A percentile compares a stretch with the other conserved stretches of the same genome.
Conservation (phyloP, 2,113 vertebrate species). For the Microtus montanus region DNA sequence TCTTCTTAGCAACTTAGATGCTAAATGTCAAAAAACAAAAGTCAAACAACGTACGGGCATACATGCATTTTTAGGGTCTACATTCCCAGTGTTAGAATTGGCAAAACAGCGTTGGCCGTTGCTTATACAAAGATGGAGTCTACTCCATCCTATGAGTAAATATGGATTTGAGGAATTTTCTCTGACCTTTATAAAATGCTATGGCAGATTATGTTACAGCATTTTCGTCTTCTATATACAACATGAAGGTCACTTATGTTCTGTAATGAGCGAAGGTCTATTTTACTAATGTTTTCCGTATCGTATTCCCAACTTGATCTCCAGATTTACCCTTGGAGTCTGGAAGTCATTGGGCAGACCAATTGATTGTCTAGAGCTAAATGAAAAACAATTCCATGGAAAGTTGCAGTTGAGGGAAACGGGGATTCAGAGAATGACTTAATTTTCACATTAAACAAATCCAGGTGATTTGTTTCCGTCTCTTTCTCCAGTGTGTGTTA, state of each 20-base stretch:
- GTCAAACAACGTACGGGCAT: not conserved
- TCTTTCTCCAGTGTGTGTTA: not conserved
- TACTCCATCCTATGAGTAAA: conserved; percentile 58
- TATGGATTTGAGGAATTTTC: conserved; percentile 63
- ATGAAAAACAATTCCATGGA: conserved; percentile 69
- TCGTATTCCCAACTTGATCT: conserved; percentile 66
- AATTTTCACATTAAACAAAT: conserved; percentile 62
- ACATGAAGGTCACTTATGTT: conserved; percentile 61
- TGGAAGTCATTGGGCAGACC: conserved; percentile 70
- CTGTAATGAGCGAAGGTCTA: conserved; percentile 43
- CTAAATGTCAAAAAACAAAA: conserved; percentile 53
- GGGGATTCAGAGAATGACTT: conserved; percentile 58
- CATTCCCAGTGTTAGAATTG: conserved; percentile 18
- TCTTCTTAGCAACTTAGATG: conserved; percentile 18
- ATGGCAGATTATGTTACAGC: conserved; percentile 61
- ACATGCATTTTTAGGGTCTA: not conserved
- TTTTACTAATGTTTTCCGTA: conserved; percentile 77
- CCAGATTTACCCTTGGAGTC: conserved; percentile 64
- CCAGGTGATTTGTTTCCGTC: conserved; percentile 39
- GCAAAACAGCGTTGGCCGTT: conserved; percentile 49
- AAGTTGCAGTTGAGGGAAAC: conserved; percentile 50
- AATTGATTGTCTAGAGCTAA: conserved; percentile 74
- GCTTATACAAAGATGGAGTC: not conserved
- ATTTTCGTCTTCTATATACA: conserved; percentile 66
- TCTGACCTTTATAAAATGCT: conserved; percentile 59